Percentiles rank a stretch among this genome's conserved stretches.
Conservation (phyloP, 1,140 invertebrate genomes). For the Epicauta chinensis region DNA sequence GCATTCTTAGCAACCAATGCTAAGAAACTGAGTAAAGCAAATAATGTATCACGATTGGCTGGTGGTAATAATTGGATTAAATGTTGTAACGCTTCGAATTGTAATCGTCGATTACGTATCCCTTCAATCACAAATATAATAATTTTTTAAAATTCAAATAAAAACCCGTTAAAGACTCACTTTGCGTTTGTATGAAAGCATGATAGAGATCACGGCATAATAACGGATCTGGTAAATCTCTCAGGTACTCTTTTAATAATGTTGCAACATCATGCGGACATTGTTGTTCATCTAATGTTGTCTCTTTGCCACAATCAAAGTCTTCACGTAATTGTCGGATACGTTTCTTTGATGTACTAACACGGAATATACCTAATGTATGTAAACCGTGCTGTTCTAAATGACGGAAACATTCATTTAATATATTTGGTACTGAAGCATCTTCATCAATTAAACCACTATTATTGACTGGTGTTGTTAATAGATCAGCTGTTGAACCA, state of each 20-base stretch:
- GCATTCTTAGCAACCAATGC: conserved; percentile 69
- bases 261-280: conserved; percentile 91
- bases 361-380: conserved; percentile 82
- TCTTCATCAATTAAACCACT: conserved; percentile 28
- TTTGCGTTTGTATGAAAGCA: conserved; percentile 85
- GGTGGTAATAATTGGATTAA: conserved; percentile 78
- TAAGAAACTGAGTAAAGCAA: conserved; percentile 73
- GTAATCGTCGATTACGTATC: conserved; percentile 72
- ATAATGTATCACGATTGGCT: conserved; percentile 82
- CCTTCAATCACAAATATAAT: conserved; percentile 44
- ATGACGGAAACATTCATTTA: conserved; percentile 72
- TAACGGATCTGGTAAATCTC: conserved; percentile 88
- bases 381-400: conserved; percentile 71
- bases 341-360: conserved; percentile 84
- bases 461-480: conserved; percentile 30
- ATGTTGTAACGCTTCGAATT: conserved; percentile 76
- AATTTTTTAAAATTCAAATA: not conserved
- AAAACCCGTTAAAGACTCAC: conserved; percentile 51
- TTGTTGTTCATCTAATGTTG: conserved; percentile 67
- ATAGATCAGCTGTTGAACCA: conserved; percentile 35
- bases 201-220: conserved; percentile 83
- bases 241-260: conserved; percentile 86
- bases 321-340: conserved; percentile 88
- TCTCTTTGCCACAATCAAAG: conserved; percentile 77
- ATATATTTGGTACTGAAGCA: conserved; percentile 63